These are phyloP conservation scores for Watsonalla cultraria DNA, from an alignment of 2,888 invertebrate genomes.

Conservation along the genomic window DNA sequence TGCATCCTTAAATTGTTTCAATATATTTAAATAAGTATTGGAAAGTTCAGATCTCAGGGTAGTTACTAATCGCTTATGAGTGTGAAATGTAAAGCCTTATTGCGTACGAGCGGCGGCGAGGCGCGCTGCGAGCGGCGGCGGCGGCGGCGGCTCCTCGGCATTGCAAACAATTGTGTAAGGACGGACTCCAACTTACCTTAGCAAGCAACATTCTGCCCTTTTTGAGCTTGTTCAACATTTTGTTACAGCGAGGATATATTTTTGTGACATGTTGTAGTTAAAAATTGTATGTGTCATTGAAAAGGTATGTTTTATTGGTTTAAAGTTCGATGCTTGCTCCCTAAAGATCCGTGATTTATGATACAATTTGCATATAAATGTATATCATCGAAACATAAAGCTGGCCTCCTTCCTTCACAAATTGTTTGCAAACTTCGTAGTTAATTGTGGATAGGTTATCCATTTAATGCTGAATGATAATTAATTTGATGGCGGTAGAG, in stretches of 20 bases:
- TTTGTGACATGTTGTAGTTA: constrained; percentile 77
- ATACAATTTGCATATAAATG: constrained; percentile 43
- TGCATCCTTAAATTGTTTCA: constrained; percentile 65
- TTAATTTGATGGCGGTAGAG: constrained; percentile 17
- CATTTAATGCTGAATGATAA: constrained; percentile 7
- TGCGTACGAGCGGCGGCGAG: constrained; percentile 22
- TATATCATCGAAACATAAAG: constrained; percentile 56
- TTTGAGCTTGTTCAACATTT: constrained; percentile 45
- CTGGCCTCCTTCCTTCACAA: constrained; percentile 90
- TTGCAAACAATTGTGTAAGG: constrained; percentile 80
- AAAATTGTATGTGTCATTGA: constrained; percentile 60
- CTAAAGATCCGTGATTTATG: constrained; percentile 47
- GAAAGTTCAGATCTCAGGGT: constrained; percentile 75
- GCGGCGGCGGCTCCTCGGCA: constrained; percentile 24
- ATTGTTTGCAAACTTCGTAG: constrained; percentile 88
- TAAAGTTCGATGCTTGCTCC: constrained; percentile 69
- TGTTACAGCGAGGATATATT: constrained; percentile 59
- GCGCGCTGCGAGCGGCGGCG: constrained; percentile 30
- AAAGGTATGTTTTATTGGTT: constrained; percentile 78
- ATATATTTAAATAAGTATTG: constrained; percentile 50
- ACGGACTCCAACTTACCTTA: constrained; percentile 62
- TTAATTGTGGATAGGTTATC: constrained; percentile 28
- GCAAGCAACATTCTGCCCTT: constrained; percentile 56
- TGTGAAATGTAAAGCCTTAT: constrained; percentile 47
- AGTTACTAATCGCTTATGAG: constrained; percentile 60